Evolutionary conservation across 2,113 vertebrate species (phyloP).

Genomic region (Vicugna pacos): DNA sequence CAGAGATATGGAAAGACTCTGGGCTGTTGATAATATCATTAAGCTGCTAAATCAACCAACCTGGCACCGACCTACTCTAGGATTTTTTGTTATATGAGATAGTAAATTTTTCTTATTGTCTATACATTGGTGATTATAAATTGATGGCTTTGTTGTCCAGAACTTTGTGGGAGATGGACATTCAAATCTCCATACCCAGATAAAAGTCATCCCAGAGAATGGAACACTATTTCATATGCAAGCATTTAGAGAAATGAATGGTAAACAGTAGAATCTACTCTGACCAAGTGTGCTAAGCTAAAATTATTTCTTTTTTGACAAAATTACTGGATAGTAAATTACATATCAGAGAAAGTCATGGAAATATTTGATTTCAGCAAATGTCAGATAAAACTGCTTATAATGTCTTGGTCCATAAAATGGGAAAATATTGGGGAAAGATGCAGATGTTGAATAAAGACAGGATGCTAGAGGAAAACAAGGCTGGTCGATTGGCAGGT

Average conservation of each 20-base stretch:
- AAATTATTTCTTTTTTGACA: background rate
- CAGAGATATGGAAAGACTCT: background rate
- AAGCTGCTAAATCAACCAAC: background rate
- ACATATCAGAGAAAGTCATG: background rate
- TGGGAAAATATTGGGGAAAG: background rate
- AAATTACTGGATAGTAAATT: slow-evolving; percentile 5
- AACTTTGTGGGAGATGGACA: background rate
- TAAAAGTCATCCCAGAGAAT: slow-evolving; percentile 18
- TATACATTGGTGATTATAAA: background rate
- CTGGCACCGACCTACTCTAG: background rate
- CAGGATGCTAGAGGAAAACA: background rate
- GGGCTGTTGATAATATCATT: background rate
- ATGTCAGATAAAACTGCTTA: slow-evolving; percentile 12
- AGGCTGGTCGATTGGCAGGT: background rate
- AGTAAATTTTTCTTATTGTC: slow-evolving; percentile 16
- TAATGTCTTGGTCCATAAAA: background rate
- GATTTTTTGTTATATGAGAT: background rate
- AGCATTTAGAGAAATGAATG: background rate
- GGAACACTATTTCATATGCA: background rate
- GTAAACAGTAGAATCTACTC: background rate
- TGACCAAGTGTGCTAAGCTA: background rate
- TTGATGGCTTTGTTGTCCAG: background rate
- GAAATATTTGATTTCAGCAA: slow-evolving; percentile 32
- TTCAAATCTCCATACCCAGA: background rate
- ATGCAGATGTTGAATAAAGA: background rate